These are phyloP conservation scores for Psittacula echo DNA, from an alignment of 2,797 vertebrate genomes.

Conservation along the genomic window DNA sequence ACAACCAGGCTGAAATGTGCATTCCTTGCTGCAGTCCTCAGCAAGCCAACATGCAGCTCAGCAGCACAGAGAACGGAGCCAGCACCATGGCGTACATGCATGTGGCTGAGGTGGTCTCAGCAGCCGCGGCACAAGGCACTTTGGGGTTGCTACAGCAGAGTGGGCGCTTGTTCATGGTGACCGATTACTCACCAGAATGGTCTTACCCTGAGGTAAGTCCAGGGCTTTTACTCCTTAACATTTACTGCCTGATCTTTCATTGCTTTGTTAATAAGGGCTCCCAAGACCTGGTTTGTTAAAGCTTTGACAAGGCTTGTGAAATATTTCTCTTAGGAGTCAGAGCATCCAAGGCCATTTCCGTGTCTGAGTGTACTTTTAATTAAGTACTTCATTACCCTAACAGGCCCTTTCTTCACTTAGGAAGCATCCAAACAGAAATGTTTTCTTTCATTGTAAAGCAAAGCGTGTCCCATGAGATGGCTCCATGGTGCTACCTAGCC, in stretches of 20 bases:
- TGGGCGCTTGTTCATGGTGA: constrained; percentile 97
- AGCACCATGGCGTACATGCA: constrained; percentile 96
- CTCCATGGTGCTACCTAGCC: not conserved
- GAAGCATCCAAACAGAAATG: not conserved
- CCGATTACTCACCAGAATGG: constrained; percentile 99
- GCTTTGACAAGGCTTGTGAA: not conserved
- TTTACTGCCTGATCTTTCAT: not conserved
- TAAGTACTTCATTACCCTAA: constrained; percentile 12
- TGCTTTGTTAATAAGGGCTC: not conserved
- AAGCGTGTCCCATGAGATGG: not conserved
- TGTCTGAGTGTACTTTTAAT: constrained; percentile 20
- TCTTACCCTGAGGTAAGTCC: constrained; percentile 96
- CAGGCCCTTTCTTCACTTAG: not conserved
- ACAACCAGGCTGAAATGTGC: constrained; percentile 92
- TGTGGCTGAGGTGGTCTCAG: constrained; percentile 95
- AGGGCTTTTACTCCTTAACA: not conserved
- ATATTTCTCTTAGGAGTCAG: not conserved
- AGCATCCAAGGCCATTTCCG: not conserved
- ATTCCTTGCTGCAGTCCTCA: constrained; percentile 97
- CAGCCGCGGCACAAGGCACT: constrained; percentile 89
- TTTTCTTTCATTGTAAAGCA: not conserved
- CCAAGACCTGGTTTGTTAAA: not conserved
- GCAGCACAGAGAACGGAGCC: constrained; percentile 81
- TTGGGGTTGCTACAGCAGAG: constrained; percentile 96
- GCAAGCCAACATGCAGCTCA: constrained; percentile 81